Evolutionary conservation across 2,888 invertebrate species (phyloP).

Genomic region (Lumbricus terrestris): DNA sequence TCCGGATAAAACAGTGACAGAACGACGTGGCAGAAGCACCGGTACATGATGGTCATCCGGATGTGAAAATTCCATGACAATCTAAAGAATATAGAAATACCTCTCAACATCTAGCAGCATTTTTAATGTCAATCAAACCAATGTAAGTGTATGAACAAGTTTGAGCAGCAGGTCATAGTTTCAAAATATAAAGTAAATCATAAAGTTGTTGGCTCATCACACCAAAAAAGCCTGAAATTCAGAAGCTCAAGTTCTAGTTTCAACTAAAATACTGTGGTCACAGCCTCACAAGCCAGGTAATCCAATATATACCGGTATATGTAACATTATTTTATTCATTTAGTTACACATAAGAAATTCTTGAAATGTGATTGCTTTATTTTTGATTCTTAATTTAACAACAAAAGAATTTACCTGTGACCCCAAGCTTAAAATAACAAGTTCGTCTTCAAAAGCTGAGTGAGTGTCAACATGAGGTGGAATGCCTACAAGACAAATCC

Average conservation of each 20-base stretch:
- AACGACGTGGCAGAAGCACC: conserved; percentile 70
- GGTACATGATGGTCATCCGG: conserved; percentile 66
- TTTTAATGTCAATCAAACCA: background rate
- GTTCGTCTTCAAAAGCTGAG: conserved; percentile 84
- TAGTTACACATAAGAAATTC: background rate
- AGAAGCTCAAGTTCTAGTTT: background rate
- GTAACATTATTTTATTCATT: background rate
- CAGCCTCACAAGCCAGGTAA: background rate
- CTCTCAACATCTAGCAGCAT: background rate
- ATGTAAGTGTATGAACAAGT: background rate
- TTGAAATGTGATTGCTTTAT: background rate
- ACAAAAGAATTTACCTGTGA: conserved; percentile 64
- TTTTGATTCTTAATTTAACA: background rate
- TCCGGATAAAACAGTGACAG: conserved; percentile 76
- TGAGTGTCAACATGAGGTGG: conserved; percentile 94
- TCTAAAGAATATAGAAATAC: conserved; percentile 37
- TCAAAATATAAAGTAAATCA: background rate
- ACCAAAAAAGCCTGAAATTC: background rate
- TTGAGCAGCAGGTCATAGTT: background rate
- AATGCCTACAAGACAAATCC: conserved; percentile 69
- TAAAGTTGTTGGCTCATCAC: background rate
- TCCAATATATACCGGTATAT: background rate
- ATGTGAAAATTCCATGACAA: conserved; percentile 83
- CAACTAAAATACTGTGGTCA: background rate
- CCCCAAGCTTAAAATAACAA: conserved; percentile 81